These are phyloP conservation scores for Macropus fuliginosus DNA, from an alignment of 2,797 vertebrate species.

Conservation along the genomic window DNA sequence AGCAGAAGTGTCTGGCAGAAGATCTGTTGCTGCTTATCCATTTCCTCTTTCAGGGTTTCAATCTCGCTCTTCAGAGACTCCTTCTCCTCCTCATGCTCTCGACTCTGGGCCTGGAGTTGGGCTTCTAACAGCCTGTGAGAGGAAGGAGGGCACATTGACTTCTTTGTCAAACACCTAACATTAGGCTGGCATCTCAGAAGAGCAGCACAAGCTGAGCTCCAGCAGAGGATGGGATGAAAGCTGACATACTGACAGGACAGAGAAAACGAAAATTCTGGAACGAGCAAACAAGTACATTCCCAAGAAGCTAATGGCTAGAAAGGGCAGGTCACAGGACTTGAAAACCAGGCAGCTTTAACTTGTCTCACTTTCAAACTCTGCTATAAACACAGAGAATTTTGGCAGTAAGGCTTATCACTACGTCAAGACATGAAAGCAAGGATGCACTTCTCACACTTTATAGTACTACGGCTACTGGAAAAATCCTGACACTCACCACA, in stretches of 20 bases:
- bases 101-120: constrained; percentile 92
- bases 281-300: background rate
- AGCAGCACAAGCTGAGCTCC: background rate
- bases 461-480: background rate
- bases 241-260: background rate
- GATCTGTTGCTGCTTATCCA: constrained; percentile 93
- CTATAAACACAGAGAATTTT: background rate
- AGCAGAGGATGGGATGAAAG: rapidly evolving
- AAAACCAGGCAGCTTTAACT: background rate
- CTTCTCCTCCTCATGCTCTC: constrained; percentile 89
- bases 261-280: background rate
- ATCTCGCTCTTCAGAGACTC: constrained; percentile 89
- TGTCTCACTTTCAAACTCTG: background rate
- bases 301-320: background rate
- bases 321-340: background rate
- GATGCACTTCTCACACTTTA: background rate
- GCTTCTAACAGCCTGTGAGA: constrained; percentile 91
- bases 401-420: background rate
- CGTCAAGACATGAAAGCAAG: constrained; percentile 13
- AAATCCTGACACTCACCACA: background rate
- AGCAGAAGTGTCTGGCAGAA: constrained; percentile 90
- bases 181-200: background rate
- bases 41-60: constrained; percentile 88
- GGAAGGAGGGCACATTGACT: background rate
- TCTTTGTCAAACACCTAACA: background rate